Percentiles rank a stretch among this genome's conserved stretches.
These are phyloP conservation scores for Forficula auricularia DNA, from an alignment of 1,140 invertebrate species.

Conservation along the genomic window DNA sequence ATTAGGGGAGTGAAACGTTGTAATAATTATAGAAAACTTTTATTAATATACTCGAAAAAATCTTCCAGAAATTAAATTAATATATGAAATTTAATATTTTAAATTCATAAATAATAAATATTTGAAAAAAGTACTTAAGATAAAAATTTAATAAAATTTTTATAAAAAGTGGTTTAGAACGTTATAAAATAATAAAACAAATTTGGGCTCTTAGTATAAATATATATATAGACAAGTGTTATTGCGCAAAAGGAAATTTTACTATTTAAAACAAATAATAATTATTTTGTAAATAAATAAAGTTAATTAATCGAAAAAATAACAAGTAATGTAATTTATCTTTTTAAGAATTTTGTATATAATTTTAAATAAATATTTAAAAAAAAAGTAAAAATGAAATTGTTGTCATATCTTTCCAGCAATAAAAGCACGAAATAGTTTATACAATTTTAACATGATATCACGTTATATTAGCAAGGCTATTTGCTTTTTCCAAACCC, in stretches of 20 bases:
- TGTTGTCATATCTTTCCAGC: not conserved
- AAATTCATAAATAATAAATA: too few relatives aligned
- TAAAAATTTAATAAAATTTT: too few relatives aligned
- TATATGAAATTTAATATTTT: too few relatives aligned
- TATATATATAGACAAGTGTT: constrained; percentile 1
- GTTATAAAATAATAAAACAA: constrained; percentile 3
- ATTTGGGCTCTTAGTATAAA: not conserved
- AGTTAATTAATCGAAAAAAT: not conserved
- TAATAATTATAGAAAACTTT: too few relatives aligned
- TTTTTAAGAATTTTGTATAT: not conserved
- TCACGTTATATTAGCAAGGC: not conserved
- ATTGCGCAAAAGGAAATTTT: too few relatives aligned
- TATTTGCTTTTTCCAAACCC: constrained; percentile 7
- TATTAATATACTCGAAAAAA: too few relatives aligned
- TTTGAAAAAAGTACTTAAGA: too few relatives aligned
- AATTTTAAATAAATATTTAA: not conserved
- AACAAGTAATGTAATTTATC: not conserved
- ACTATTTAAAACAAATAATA: too few relatives aligned
- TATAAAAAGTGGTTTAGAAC: not conserved
- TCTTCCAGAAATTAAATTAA: too few relatives aligned
- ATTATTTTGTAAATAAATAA: too few relatives aligned
- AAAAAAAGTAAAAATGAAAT: not conserved
- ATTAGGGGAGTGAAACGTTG: too few relatives aligned
- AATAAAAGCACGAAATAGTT: constrained; percentile 1
- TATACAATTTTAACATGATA: constrained; percentile 7